Base-by-base conservation (phyloP, 2,888 invertebrate genomes). In the Geotrupes spiniger region DNA sequence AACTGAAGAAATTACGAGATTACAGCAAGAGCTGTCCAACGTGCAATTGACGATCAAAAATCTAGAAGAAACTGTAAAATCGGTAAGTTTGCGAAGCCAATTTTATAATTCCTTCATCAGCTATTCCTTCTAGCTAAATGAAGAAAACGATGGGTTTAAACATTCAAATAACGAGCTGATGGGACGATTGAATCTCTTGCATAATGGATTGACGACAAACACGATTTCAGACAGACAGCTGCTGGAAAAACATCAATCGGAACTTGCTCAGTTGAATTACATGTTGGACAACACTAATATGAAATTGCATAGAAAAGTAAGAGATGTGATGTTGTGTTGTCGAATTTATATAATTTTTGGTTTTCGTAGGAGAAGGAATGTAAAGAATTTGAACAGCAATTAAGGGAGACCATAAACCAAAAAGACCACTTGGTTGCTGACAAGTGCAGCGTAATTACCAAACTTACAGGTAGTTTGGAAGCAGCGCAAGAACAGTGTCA, bases 171-270 rank as follows among this genome's bases (percentile, higher is more conserved):
- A 53, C 14, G 55, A 59, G 15, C 50, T 63, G 28, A 40, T 56
- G 21, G 54, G 59, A 38, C 58, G 61, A 47, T 38, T 60, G 6
- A 36, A 51, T 12, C 39, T 61, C 16, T 57, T 59, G 54, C 56
- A 63, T 21, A 57, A 51, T 36, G 60, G 59, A 11, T 50, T 57
- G 21, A 52, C 53, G 9, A 46, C 51, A 9, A 57, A 59, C 39
- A 57, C 58, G 27, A 50, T 57, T n/a, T 41, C 49, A 1, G 61
- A 62, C 17, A 55, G 55, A 39, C 52, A 57, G 21, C 42, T 62
- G 12, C 56, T 58, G 28, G 61, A 63, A 40, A 46, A 56, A n/a
- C 55, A 56, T 49, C 51, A 48, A 15, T 36, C 39, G 5, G 60
- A 62, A 54, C 36, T 63, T 8, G 36, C 41, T 4, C 59, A 59